Evolutionary conservation across 2,888 invertebrate species (phyloP).

Genomic region (Acleris literana): DNA sequence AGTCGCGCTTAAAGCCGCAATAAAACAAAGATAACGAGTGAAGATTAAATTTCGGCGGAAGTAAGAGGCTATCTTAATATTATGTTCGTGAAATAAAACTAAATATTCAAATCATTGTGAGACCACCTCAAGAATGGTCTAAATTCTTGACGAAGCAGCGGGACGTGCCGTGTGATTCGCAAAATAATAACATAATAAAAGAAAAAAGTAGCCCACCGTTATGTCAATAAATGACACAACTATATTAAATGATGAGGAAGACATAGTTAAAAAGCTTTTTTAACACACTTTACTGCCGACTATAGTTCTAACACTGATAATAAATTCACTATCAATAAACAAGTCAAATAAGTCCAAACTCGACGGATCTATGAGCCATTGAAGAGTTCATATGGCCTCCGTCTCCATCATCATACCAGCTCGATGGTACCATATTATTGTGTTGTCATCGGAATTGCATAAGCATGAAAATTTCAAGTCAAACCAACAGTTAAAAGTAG

Average conservation of each 20-base stretch:
- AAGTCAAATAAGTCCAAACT: no score
- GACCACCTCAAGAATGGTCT: constrained; percentile 16
- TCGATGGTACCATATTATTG: no score
- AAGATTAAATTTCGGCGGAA: constrained; percentile 33
- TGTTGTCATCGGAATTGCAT: no score
- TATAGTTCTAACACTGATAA: no score
- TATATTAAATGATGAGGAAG: constrained; percentile 10
- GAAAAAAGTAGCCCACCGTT: constrained; percentile 10
- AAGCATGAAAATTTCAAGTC: no score
- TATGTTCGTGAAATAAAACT: constrained; percentile 31
- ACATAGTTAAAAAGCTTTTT: background rate
- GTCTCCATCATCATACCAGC: no score
- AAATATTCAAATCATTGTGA: constrained; percentile 19
- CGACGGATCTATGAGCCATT: no score
- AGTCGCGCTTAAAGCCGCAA: constrained; percentile 7
- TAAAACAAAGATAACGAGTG: constrained; percentile 25
- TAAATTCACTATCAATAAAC: no score
- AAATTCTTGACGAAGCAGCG: constrained; percentile 17
- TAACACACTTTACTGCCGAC: no score
- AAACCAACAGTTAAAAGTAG: no score
- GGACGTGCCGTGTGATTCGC: constrained; percentile 2
- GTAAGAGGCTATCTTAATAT: constrained; percentile 24
- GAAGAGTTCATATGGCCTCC: no score
- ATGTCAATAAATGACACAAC: constrained; percentile 3
- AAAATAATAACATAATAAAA: background rate